Conservation (phyloP, 1,140 invertebrate species). For the Diorhabda elongata region DNA sequence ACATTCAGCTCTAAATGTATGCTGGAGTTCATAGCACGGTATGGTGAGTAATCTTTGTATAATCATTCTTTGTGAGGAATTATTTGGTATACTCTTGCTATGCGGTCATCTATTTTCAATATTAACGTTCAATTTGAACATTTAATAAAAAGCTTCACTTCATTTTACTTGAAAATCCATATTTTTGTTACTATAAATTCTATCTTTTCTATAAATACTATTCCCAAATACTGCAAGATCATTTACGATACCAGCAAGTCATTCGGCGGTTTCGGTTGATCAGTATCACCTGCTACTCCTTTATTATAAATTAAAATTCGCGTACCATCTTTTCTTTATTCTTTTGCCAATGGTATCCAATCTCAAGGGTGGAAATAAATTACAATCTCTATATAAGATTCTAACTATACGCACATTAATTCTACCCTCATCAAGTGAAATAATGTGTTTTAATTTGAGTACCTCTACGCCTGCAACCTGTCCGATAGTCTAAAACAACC, state of each 20-base stretch:
- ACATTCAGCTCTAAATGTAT: too few species aligned
- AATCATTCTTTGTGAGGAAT: too few species aligned
- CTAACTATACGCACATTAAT: constrained; percentile 20
- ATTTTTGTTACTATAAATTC: too few species aligned
- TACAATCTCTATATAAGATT: neutral
- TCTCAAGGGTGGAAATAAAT: neutral
- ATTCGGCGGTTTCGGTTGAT: neutral
- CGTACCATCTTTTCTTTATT: neutral
- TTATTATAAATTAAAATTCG: neutral
- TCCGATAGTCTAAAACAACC: constrained; percentile 31
- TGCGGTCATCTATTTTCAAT: too few species aligned
- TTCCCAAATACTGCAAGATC: too few species aligned
- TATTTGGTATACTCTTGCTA: too few species aligned
- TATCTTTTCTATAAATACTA: too few species aligned
- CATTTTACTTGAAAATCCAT: too few species aligned
- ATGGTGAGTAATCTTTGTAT: too few species aligned
- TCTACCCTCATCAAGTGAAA: constrained; percentile 41
- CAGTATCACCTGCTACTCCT: constrained; percentile 1
- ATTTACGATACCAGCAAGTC: neutral
- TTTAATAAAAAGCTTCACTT: too few species aligned
- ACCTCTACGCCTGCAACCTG: constrained; percentile 40
- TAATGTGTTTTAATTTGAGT: constrained; percentile 36
- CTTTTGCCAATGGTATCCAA: neutral
- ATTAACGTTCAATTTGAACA: too few species aligned
- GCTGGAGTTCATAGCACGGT: too few species aligned